Conservation (phyloP, 2,797 vertebrate genomes). For the Lagodon rhomboides region DNA sequence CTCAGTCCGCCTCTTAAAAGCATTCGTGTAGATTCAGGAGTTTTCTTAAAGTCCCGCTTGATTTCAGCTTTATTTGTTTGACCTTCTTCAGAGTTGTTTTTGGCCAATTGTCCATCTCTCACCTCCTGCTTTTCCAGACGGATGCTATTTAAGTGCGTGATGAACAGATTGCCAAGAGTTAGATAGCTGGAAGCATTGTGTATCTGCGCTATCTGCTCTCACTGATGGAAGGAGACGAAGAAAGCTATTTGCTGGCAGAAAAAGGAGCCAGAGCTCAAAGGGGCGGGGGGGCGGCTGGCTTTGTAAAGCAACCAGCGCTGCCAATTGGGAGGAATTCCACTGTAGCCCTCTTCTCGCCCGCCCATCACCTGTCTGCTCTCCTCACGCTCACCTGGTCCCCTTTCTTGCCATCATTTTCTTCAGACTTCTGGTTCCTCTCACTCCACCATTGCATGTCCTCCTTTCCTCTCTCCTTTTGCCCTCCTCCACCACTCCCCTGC, state of each 20-base stretch:
- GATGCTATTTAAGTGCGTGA: slow-evolving; percentile 65
- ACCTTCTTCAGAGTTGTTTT: slow-evolving; percentile 52
- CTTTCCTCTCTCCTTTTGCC: background rate
- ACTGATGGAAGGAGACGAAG: slow-evolving; percentile 65
- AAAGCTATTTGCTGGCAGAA: slow-evolving; percentile 63
- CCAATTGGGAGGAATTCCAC: slow-evolving; percentile 29
- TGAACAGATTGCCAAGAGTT: slow-evolving; percentile 70
- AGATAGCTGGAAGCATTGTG: slow-evolving; percentile 67
- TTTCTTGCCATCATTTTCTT: slow-evolving; percentile 34
- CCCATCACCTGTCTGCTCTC: slow-evolving; percentile 17
- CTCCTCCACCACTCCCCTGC: background rate
- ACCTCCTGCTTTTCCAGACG: slow-evolving; percentile 37
- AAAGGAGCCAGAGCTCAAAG: slow-evolving; percentile 53
- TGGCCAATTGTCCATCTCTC: slow-evolving; percentile 43
- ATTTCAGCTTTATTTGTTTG: slow-evolving; percentile 58
- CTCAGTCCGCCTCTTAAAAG: slow-evolving; percentile 32
- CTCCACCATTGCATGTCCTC: slow-evolving; percentile 20
- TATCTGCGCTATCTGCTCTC: slow-evolving; percentile 63
- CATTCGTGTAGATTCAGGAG: slow-evolving; percentile 40
- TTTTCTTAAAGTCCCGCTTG: slow-evolving; percentile 16
- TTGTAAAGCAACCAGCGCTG: slow-evolving; percentile 46
- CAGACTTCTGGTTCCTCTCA: background rate
- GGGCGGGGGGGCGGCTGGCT: slow-evolving; percentile 16
- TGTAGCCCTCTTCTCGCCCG: background rate
- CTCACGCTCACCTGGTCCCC: background rate